These are phyloP conservation scores for Pipistrellus pipistrellus DNA, from an alignment of 2,797 vertebrate species.

Conservation along the genomic window DNA sequence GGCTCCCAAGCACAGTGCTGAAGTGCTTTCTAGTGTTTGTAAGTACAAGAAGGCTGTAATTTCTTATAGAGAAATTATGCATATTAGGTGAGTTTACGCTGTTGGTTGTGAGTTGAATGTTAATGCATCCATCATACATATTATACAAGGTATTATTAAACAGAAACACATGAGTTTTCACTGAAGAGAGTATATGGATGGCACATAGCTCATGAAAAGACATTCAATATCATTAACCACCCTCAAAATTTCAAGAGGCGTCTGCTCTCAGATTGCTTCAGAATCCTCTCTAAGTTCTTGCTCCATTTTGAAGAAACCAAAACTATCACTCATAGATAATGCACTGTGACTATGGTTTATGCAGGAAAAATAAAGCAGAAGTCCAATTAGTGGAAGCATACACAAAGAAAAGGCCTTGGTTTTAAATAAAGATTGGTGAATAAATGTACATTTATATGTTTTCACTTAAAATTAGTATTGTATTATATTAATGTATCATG, in stretches of 20 bases:
- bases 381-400: background rate
- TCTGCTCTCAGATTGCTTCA: background rate
- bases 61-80: background rate
- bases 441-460: slow-evolving; percentile 17
- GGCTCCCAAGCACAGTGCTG: background rate
- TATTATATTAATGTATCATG: slow-evolving; percentile 22
- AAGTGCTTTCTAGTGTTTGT: background rate
- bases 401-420: slow-evolving; percentile 24
- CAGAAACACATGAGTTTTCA: background rate
- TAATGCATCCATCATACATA: background rate
- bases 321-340: slow-evolving; percentile 1
- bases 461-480: slow-evolving; percentile 43
- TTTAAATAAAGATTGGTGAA: background rate
- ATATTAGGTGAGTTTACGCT: background rate
- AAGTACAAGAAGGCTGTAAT: background rate
- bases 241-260: slow-evolving; percentile 20
- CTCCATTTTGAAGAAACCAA: slow-evolving; percentile 30
- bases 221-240: background rate
- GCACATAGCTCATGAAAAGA: background rate
- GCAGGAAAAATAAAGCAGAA: slow-evolving; percentile 21
- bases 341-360: background rate
- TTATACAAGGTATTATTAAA: background rate
- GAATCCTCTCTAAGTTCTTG: slow-evolving; percentile 20
- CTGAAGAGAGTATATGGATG: background rate
- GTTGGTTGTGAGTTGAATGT: background rate